Conservation (phyloP, 2,888 invertebrate species). For the Leucoptera coffeella region DNA sequence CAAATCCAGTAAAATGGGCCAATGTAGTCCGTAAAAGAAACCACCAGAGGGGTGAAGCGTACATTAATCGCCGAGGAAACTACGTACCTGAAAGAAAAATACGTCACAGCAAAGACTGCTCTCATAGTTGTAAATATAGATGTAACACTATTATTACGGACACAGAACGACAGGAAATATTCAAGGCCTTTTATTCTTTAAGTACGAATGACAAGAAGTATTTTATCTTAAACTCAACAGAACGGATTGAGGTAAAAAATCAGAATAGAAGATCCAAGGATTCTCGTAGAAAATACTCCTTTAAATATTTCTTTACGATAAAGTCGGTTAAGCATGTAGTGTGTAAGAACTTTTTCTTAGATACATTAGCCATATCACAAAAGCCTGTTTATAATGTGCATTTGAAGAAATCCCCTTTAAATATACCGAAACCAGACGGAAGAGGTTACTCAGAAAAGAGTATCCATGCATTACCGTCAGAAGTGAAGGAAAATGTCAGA, state of each 20-base stretch:
- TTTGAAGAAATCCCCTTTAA: constrained; percentile 31
- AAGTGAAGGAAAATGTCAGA: constrained; percentile 28
- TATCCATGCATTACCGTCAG: constrained; percentile 22
- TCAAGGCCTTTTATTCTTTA: constrained; percentile 35
- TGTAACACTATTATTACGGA: constrained; percentile 32
- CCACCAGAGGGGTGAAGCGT: constrained; percentile 38
- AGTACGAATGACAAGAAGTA: constrained; percentile 37
- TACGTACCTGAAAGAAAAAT: constrained; percentile 28
- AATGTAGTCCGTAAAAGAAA: constrained; percentile 33
- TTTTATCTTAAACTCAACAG: constrained; percentile 35
- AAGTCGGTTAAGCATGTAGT: constrained; percentile 25
- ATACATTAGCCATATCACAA: constrained; percentile 38
- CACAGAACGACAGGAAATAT: constrained; percentile 28
- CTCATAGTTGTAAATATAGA: constrained; percentile 30
- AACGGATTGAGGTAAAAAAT: constrained; percentile 22
- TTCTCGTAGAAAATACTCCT: constrained; percentile 25
- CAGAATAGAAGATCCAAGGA: constrained; percentile 12
- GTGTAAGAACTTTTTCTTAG: constrained; percentile 40
- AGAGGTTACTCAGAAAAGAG: constrained; percentile 29
- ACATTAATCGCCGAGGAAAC: constrained; percentile 32
- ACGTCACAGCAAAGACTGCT: constrained; percentile 30
- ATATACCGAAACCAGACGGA: constrained; percentile 38
- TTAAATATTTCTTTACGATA: constrained; percentile 34
- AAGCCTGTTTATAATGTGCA: constrained; percentile 43
- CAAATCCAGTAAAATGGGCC: constrained; percentile 33